phyloP scores from a whole-genome alignment of 2,888 invertebrate species.

The Cryptops parisi region DNA sequence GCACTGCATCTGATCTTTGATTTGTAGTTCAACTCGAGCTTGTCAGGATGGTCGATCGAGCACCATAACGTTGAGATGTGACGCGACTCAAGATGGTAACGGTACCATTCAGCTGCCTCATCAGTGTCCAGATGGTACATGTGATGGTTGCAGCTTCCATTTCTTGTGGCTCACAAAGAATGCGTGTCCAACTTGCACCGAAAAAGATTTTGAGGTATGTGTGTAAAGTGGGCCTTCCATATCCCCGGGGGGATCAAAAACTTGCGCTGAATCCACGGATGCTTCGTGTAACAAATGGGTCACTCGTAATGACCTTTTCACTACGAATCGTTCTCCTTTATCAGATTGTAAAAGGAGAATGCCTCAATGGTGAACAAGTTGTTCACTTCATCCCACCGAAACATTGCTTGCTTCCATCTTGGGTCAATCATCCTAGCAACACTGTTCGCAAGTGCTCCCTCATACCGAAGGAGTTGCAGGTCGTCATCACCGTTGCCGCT shows the following conservation, averaged over 20 bases:
- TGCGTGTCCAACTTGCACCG: constrained; percentile 41
- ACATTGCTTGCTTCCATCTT: constrained; percentile 25
- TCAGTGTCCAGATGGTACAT: constrained; percentile 42
- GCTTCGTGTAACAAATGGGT: no score
- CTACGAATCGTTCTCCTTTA: neutral
- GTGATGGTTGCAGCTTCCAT: constrained; percentile 45
- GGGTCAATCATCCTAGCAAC: constrained; percentile 23
- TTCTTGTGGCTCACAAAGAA: constrained; percentile 36
- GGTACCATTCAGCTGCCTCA: constrained; percentile 32
- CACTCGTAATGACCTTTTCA: no score
- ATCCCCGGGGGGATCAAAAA: no score
- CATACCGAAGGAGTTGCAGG: constrained; percentile 23
- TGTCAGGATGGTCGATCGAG: constrained; percentile 40
- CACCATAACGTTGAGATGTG: constrained; percentile 40
- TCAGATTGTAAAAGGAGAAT: constrained; percentile 39
- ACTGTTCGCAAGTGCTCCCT: constrained; percentile 21
- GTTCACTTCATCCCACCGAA: constrained; percentile 38
- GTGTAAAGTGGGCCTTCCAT: no score
- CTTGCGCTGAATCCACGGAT: no score
- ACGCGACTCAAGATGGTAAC: constrained; percentile 28
- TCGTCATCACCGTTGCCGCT: constrained; percentile 26
- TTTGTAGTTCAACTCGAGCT: constrained; percentile 31
- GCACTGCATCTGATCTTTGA: no score
- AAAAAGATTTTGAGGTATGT: constrained; percentile 34
- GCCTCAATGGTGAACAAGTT: constrained; percentile 38